A percentile compares a stretch with the other conserved stretches of the same genome.
phyloP scores from a whole-genome alignment of 1,140 invertebrate genomes.

The Leptestheria dahalacensis region DNA sequence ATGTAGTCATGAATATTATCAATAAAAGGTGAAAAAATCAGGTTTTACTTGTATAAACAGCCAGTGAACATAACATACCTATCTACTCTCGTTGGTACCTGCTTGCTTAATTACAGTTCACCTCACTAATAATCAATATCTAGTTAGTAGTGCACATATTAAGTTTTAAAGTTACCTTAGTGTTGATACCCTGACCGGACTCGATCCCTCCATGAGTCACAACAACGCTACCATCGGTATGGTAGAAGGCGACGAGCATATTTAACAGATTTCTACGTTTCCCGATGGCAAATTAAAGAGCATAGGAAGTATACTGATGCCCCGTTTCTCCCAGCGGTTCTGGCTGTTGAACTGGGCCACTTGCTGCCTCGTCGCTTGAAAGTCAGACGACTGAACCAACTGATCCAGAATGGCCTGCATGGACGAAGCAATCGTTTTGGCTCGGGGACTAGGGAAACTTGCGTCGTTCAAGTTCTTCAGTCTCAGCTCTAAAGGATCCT shows the following conservation, averaged over 20 bases:
- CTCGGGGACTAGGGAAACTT: too few species aligned
- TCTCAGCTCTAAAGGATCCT: too few species aligned
- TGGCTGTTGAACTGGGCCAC: neutral
- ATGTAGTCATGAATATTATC: too few species aligned
- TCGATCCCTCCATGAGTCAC: conserved; percentile 64
- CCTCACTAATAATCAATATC: neutral
- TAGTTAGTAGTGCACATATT: neutral
- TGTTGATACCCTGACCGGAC: conserved; percentile 70
- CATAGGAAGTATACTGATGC: conserved; percentile 48
- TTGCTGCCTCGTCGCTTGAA: too few species aligned
- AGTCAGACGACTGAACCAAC: too few species aligned
- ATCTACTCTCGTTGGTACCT: too few species aligned
- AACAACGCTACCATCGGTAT: conserved; percentile 55
- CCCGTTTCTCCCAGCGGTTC: conserved; percentile 63
- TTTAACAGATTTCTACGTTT: neutral
- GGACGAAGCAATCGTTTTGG: too few species aligned
- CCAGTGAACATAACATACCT: neutral
- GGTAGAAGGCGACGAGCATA: conserved; percentile 48
- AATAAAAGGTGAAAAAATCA: neutral
- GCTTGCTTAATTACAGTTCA: conserved; percentile 1
- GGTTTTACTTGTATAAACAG: neutral
- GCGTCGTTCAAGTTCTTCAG: too few species aligned
- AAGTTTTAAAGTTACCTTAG: conserved; percentile 34
- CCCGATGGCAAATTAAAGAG: conserved; percentile 35
- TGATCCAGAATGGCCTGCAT: too few species aligned